Evolutionary conservation across 2,113 vertebrate species (phyloP).

Genomic region (Osmerus mordax): DNA sequence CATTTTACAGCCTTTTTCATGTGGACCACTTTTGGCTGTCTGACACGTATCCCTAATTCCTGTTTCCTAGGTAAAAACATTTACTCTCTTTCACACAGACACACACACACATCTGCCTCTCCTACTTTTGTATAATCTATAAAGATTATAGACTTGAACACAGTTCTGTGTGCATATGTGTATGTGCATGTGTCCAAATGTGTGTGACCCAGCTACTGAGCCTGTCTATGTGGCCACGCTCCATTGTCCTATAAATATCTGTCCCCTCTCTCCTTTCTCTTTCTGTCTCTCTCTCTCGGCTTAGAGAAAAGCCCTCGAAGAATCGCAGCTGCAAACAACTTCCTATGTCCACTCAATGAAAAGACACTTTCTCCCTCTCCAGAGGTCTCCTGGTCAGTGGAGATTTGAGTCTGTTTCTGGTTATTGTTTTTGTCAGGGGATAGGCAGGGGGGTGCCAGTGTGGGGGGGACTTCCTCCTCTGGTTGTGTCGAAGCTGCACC

Average conservation of each 20-base stretch:
- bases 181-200: conserved; percentile 11
- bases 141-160: no score
- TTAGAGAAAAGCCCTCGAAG: conserved; percentile 37
- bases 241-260: conserved; percentile 59
- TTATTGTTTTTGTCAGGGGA: background rate
- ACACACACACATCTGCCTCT: background rate
- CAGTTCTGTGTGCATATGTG: conserved; percentile 1
- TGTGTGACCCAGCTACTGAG: background rate
- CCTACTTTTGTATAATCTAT: background rate
- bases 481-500: no score
- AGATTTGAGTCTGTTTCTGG: background rate
- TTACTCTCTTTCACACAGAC: background rate
- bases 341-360: conserved; percentile 70
- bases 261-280: conserved; percentile 37
- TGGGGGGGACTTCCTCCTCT: no score
- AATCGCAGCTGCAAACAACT: conserved; percentile 70
- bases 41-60: conserved; percentile 49
- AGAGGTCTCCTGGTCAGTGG: conserved; percentile 13
- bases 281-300: background rate
- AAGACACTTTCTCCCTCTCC: conserved; percentile 64
- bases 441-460: no score
- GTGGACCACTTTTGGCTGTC: conserved; percentile 37
- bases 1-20: conserved; percentile 58
- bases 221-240: conserved; percentile 22
- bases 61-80: conserved; percentile 41